These are phyloP conservation scores for Papilio elwesi DNA, from an alignment of 2,888 invertebrate species.

Conservation along the genomic window DNA sequence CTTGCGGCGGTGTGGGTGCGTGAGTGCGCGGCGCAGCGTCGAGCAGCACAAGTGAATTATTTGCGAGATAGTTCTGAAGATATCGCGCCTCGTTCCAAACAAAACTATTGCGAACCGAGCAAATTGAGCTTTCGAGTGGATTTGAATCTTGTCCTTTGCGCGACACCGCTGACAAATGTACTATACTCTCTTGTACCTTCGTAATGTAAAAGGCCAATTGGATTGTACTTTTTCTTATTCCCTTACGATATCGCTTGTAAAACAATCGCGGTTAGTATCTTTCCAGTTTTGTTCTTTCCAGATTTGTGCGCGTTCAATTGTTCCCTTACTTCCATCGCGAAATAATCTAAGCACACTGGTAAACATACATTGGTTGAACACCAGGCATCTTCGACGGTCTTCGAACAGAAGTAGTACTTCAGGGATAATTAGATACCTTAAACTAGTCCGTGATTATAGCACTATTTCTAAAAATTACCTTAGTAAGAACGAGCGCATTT, in stretches of 20 bases:
- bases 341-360: too few relatives aligned
- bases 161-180: constrained; percentile 40
- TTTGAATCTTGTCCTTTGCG: constrained; percentile 56
- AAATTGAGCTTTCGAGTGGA: constrained; percentile 70
- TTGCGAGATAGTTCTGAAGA: constrained; percentile 76
- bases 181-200: constrained; percentile 21
- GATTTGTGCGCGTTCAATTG: too few relatives aligned
- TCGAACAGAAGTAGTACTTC: too few relatives aligned
- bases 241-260: constrained; percentile 25
- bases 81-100: constrained; percentile 69
- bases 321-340: too few relatives aligned
- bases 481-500: constrained; percentile 1
- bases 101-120: constrained; percentile 75
- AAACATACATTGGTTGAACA: too few relatives aligned
- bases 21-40: constrained; percentile 47
- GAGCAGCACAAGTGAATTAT: constrained; percentile 67
- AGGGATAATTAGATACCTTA: too few relatives aligned
- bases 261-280: constrained; percentile 1
- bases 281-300: background rate
- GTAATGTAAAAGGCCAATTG: constrained; percentile 33
- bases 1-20: constrained; percentile 33
- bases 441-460: background rate
- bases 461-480: background rate
- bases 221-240: constrained; percentile 12
- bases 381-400: too few relatives aligned